Evolutionary conservation across 1,140 invertebrate species (phyloP).

Genomic region (Ctenoplectra terminalis): DNA sequence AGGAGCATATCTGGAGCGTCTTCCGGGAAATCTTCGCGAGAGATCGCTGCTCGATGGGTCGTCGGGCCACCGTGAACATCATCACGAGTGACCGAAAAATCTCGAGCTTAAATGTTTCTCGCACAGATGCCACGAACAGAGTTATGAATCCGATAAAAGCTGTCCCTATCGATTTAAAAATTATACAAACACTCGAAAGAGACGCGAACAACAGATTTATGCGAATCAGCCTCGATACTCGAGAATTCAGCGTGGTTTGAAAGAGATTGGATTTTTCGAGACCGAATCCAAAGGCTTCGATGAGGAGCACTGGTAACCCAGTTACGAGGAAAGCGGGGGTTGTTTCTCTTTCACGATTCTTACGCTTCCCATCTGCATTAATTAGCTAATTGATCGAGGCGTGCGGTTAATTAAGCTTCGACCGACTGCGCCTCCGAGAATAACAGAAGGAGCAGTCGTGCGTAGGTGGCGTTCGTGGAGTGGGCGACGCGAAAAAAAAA

Average conservation of each 20-base stretch:
- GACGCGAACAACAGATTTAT: background rate
- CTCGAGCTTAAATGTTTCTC: background rate
- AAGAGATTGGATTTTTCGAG: background rate
- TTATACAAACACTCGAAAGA: background rate
- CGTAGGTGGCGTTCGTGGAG: conserved; percentile 34
- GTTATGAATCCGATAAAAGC: background rate
- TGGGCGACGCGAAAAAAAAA: conserved; percentile 30
- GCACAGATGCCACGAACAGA: background rate
- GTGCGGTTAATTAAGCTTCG: conserved; percentile 61
- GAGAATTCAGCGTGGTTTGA: background rate
- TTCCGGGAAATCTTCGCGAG: background rate
- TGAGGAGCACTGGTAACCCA: conserved; percentile 48
- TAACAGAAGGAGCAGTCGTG: conserved; percentile 52
- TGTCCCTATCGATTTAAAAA: conserved; percentile 17
- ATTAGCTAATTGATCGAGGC: conserved; percentile 71
- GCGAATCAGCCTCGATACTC: background rate
- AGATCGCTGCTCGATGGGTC: background rate
- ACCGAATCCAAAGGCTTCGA: background rate
- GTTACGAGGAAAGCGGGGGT: conserved; percentile 29
- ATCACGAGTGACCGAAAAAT: background rate
- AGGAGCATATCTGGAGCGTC: background rate
- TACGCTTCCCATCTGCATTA: conserved; percentile 61
- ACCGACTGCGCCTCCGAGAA: conserved; percentile 47
- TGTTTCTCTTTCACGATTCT: conserved; percentile 40
- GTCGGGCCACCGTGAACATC: background rate